Evolutionary conservation across 1,140 invertebrate species (phyloP), one percentile per base, ranked within the genome.

Genomic region (Ostrea denselamellosa): DNA sequence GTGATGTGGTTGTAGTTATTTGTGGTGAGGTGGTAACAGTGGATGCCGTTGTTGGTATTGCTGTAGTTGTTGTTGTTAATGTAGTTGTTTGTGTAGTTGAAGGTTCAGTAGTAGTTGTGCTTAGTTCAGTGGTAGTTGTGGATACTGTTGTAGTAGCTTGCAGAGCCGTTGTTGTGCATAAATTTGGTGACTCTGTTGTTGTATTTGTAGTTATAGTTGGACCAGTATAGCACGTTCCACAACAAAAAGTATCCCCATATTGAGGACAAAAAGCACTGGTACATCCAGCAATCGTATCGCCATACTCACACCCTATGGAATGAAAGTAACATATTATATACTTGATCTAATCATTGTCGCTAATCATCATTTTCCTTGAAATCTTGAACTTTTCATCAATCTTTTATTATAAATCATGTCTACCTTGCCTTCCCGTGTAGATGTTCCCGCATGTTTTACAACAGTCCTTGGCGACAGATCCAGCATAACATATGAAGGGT

Each of bases 151-250:
- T 71, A 0, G 22, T 34, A 7, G 68, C 9, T 71, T 8, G 9
- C 2, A 14, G 5, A 8, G 68, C 25, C 10, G 68, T 77, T 77
- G 28, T 34, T 77, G 9, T 25, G 17, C 68, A 77, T 9, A 77
- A 25, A 77, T 77, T 77, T 77, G 68, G 68, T 28, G 68, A 10
- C 22, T 22, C 9, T 14, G 68, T 77, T 10, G 68, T 77, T 77
- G 25, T 77, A 4, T 8, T 12, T 10, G 25, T 8, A 5, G 28
- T 12, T 77, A 17, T 25, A 14, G 68, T 77, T 77, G 68, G 25
- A 14, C 68, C 68, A 77, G 68, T 77, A 25, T 44, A 77, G 14
- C 68, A 77, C 5, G 68, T 77, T 77, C 68, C 68, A 77, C 68
- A 77, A 25, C 68, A 77, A 9, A 77, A 5, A 34, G 56, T n/a